phyloP scores from a whole-genome alignment of 1,140 invertebrate genomes.

The Hyphantria cunea region DNA sequence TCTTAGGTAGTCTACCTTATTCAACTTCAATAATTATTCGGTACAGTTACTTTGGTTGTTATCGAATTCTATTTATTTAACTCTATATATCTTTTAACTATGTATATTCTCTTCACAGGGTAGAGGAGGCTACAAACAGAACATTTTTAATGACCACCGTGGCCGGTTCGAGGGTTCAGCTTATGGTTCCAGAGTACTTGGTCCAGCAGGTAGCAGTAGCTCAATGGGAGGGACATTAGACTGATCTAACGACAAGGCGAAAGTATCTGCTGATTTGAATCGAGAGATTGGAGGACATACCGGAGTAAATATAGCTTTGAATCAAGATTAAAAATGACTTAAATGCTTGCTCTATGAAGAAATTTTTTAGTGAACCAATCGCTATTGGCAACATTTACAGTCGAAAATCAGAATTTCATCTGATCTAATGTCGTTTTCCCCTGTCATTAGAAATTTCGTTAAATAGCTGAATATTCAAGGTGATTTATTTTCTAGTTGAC shows the following conservation, averaged over 20 bases:
- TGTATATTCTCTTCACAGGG: conserved; percentile 33
- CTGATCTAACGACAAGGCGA: conserved; percentile 42
- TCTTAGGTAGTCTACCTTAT: too few species aligned
- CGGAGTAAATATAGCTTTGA: conserved; percentile 40
- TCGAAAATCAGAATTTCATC: too few species aligned
- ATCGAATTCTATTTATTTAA: too few species aligned
- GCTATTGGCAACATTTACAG: too few species aligned
- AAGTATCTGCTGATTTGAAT: conserved; percentile 36
- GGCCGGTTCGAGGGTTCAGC: conserved; percentile 44
- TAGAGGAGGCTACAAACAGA: conserved; percentile 45
- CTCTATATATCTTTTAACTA: too few species aligned
- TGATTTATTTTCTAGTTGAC: conserved; percentile 30
- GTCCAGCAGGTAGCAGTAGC: conserved; percentile 38
- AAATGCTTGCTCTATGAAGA: too few species aligned
- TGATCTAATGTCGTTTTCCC: too few species aligned
- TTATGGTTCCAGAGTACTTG: conserved; percentile 43
- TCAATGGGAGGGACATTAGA: conserved; percentile 42
- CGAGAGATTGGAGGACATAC: conserved; percentile 43
- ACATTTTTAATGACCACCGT: conserved; percentile 49
- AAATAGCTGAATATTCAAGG: neutral
- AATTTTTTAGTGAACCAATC: too few species aligned
- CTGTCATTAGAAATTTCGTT: neutral
- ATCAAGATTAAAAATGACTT: too few species aligned
- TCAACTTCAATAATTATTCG: too few species aligned
- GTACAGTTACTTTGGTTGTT: too few species aligned